phyloP scores from a whole-genome alignment of 2,888 invertebrate species.

The Agonopterix subpropinquella region DNA sequence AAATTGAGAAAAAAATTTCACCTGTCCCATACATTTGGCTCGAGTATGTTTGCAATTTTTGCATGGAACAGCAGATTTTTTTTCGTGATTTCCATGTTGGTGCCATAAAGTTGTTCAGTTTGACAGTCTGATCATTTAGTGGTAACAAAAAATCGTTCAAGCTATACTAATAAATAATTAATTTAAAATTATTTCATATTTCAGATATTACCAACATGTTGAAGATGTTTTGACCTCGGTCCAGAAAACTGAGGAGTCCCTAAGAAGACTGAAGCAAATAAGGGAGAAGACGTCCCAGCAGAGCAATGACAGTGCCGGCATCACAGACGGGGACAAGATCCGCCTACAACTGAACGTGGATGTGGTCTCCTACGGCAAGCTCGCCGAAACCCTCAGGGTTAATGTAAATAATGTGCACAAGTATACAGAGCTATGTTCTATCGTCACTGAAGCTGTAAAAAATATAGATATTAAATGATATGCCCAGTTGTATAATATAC shows the following conservation, averaged over 20 bases:
- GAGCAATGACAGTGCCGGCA: constrained; percentile 72
- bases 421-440: constrained; percentile 74
- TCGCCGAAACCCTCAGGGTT: constrained; percentile 74
- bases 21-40: too few species aligned
- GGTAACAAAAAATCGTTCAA: not conserved
- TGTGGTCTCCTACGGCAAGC: constrained; percentile 82
- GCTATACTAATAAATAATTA: not conserved
- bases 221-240: constrained; percentile 94
- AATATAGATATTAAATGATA: constrained; percentile 74
- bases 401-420: constrained; percentile 75
- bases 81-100: too few species aligned
- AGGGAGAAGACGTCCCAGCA: constrained; percentile 75
- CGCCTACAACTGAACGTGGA: constrained; percentile 92
- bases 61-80: too few species aligned
- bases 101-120: too few species aligned
- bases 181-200: constrained; percentile 12
- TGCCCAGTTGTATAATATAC: constrained; percentile 43
- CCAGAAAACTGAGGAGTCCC: constrained; percentile 95
- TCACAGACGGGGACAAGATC: constrained; percentile 96
- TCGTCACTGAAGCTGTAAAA: constrained; percentile 79
- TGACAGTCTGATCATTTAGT: too few species aligned
- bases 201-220: constrained; percentile 82
- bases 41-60: too few species aligned
- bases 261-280: constrained; percentile 91
- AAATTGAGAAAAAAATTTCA: too few species aligned